phyloP scores from a whole-genome alignment of 2,113 vertebrate species.

The Zosterops pallidus region DNA sequence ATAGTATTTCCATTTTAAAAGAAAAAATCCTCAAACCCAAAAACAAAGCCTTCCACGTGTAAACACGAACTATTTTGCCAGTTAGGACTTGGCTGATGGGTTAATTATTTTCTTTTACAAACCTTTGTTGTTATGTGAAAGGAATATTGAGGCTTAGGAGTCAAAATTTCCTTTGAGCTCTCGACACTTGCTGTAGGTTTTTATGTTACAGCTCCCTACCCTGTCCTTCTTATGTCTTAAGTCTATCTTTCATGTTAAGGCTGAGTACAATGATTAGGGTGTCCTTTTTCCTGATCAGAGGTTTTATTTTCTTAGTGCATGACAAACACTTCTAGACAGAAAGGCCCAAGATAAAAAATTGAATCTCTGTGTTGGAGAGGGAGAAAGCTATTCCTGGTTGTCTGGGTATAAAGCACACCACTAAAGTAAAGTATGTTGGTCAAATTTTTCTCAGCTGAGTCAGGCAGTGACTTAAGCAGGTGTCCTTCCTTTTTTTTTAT shows the following conservation, averaged over 20 bases:
- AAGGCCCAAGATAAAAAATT: background rate
- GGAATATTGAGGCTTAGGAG: background rate
- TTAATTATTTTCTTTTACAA: background rate
- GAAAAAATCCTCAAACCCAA: background rate
- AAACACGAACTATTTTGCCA: background rate
- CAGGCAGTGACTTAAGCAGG: background rate
- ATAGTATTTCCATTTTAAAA: background rate
- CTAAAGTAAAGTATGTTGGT: background rate
- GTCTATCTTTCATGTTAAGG: background rate
- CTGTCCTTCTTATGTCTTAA: background rate
- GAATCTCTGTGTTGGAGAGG: background rate
- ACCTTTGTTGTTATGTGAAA: background rate
- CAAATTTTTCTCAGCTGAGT: background rate
- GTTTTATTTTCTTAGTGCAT: background rate
- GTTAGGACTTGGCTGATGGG: background rate
- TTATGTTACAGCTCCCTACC: background rate
- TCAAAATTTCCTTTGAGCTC: background rate
- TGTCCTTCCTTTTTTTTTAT: accelerated
- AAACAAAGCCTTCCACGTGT: background rate
- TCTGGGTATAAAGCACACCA: background rate
- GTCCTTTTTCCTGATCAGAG: background rate
- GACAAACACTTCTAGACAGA: background rate
- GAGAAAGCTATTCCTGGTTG: background rate
- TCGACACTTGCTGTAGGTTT: background rate
- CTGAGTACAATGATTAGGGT: background rate